Base-by-base conservation (phyloP, 2,888 invertebrate genomes). In the Agonopterix heracliana region DNA sequence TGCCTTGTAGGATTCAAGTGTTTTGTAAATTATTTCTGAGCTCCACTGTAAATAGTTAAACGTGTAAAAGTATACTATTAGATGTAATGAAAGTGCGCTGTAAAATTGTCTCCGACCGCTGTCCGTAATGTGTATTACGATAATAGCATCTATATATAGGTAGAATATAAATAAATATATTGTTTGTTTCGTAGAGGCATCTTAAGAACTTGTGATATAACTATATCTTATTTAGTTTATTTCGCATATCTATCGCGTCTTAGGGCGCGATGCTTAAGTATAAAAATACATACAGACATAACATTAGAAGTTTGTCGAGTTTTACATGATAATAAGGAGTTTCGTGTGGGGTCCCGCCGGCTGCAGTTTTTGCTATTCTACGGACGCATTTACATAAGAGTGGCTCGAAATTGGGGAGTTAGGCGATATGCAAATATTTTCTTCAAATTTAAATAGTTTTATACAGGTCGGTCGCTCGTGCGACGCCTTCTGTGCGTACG, bases 361-460 rank as follows among this genome's bases (percentile, higher is more conserved):
- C 74, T 80, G 85, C 78, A 78, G 76, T 80, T 81, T 73, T 78
- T 74, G 71, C 78, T 78, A 78, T 80, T 79, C 81, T 75, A 64
- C 61, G 60, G 59, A 61, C 62, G 63, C 64, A 86, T 88, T 87
- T 81, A 84, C 85, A 86, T 88, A 77, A 78, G 74, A 86, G 75
- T 76, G 71, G 71, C 66, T 64, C 64, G 59, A 68, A 71, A 77
- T 84, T 81, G 76, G 83, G 83, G 83, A 75, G 82, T 83, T 81
- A 81, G 80, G 78, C 81, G 87, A 87, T 88, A 88, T 88, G 87
- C 86, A 88, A 88, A 87, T 87, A 86, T 86, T 84, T 85, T 72
- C 73, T 80, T 78, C 63, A 77, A 79, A 78, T 81, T 80, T 71
- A 41, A 66, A 82, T 81, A 79, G 71, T 66, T 63, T 61, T 63